These are phyloP conservation scores for Naso thynnoides DNA, from an alignment of 2,797 vertebrate species.

Conservation along the genomic window DNA sequence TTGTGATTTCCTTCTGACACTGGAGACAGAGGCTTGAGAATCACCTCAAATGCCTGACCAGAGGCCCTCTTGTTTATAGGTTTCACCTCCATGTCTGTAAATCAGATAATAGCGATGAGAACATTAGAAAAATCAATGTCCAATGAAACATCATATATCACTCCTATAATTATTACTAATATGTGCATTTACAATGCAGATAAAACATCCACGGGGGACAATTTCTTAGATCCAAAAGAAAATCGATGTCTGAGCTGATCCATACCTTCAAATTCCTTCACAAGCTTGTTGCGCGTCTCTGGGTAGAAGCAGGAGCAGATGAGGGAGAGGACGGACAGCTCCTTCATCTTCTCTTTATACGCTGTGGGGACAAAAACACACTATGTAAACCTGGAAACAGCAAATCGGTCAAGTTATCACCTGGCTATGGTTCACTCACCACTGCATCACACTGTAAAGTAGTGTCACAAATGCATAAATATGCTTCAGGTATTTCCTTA, in stretches of 20 bases:
- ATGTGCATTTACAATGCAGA: conserved; percentile 1
- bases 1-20: conserved; percentile 90
- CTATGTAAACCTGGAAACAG: conserved; percentile 7
- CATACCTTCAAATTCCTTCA: conserved; percentile 94
- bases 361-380: conserved; percentile 83
- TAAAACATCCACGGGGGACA: conserved; percentile 11
- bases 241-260: conserved; percentile 30
- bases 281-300: conserved; percentile 92
- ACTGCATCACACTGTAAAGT: neutral
- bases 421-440: neutral
- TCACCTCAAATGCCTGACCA: conserved; percentile 98
- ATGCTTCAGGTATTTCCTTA: neutral
- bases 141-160: conserved; percentile 21
- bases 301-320: conserved; percentile 98
- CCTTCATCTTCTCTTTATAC: conserved; percentile 99
- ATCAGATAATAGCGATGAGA: conserved; percentile 31
- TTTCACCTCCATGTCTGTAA: conserved; percentile 96
- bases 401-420: conserved; percentile 1
- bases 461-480: neutral
- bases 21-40: conserved; percentile 95
- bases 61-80: conserved; percentile 95
- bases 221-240: neutral
- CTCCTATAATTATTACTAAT: neutral
- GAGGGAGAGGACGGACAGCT: conserved; percentile 95
- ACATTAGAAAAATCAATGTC: conserved; percentile 26